A percentile compares a stretch with the other conserved stretches of the same genome.
phyloP scores from a whole-genome alignment of 2,113 vertebrate species.

The Thryonomys swinderianus region DNA sequence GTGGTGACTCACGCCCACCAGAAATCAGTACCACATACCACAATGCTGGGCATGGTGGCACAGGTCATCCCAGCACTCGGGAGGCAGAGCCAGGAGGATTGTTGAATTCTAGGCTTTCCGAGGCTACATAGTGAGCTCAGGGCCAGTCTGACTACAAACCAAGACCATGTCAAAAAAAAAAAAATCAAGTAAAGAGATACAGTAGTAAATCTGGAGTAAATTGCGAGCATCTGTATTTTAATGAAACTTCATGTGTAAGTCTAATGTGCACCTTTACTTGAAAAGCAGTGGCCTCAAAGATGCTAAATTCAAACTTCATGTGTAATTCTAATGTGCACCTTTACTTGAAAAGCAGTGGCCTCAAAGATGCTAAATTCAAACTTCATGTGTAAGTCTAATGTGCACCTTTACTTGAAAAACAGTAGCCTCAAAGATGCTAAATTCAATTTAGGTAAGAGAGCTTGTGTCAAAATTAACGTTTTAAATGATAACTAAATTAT shows the following conservation, averaged over 20 bases:
- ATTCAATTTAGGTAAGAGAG: background rate
- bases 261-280: background rate
- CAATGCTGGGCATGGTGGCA: no score
- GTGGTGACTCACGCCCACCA: no score
- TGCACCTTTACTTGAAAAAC: background rate
- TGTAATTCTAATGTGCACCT: background rate
- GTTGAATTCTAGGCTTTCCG: no score
- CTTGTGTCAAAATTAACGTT: background rate
- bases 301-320: background rate
- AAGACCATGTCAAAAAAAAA: no score
- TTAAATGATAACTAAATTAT: background rate
- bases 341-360: background rate
- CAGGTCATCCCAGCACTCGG: no score
- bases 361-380: background rate
- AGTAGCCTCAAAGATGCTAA: background rate
- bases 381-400: background rate
- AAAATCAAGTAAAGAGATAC: background rate
- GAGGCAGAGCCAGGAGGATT: no score
- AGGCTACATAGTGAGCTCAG: no score
- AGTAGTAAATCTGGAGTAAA: background rate
- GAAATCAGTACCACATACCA: no score
- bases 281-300: background rate
- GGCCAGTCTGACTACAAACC: no score
- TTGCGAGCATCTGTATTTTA: background rate
- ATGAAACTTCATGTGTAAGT: background rate